Conservation (phyloP, 2,113 vertebrate genomes). For the Oxyruncus cristatus region DNA sequence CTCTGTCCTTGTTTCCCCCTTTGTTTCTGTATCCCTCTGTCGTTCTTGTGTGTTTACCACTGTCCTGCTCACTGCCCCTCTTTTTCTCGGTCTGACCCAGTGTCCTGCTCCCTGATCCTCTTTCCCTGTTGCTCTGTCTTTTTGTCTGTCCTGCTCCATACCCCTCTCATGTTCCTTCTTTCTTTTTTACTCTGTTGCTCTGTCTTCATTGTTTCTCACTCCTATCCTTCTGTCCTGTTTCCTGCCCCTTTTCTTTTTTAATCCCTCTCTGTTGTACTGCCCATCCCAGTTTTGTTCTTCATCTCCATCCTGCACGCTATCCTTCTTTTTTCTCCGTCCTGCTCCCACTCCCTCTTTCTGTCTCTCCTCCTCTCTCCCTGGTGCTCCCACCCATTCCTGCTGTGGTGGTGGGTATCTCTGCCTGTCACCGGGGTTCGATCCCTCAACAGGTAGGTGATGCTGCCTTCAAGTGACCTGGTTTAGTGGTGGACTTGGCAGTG, state of each 20-base stretch:
- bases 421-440: too few species aligned
- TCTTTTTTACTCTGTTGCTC: background rate
- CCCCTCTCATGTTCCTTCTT: background rate
- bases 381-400: background rate
- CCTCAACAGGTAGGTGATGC: too few species aligned
- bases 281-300: background rate
- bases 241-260: background rate
- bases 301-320: background rate
- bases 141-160: background rate
- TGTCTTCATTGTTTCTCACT: background rate
- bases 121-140: background rate
- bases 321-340: background rate
- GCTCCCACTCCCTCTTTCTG: background rate
- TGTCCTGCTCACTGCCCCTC: background rate
- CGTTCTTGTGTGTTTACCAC: background rate
- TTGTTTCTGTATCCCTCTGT: background rate
- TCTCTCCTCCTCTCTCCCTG: background rate
- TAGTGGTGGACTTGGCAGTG: too few species aligned
- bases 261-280: background rate
- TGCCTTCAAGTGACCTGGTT: too few species aligned
- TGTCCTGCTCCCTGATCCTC: background rate
- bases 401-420: too few species aligned
- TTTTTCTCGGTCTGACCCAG: background rate
- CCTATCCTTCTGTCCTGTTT: background rate
- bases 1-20: background rate